These are phyloP conservation scores for Petromus typicus DNA, from an alignment of 2,113 vertebrate genomes.

Conservation along the genomic window DNA sequence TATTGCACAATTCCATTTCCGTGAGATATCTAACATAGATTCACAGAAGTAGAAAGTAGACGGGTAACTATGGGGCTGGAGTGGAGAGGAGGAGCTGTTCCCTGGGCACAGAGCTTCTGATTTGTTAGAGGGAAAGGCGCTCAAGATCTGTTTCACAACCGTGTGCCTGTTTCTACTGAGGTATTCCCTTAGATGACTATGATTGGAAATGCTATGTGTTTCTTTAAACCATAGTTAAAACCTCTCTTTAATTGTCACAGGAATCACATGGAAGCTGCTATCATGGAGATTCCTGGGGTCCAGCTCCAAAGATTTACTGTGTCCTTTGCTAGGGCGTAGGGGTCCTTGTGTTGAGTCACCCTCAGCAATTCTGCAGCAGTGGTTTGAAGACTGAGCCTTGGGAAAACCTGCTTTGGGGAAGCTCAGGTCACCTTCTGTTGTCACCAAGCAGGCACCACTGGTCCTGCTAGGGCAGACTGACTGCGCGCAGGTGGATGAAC, in stretches of 20 bases:
- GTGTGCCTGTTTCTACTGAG: not conserved
- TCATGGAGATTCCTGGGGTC: not conserved
- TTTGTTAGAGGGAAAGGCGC: not conserved
- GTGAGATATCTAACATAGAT: not conserved
- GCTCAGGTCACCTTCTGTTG: not conserved
- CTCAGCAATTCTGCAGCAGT: not conserved
- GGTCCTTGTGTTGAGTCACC: not conserved
- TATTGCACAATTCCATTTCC: not conserved
- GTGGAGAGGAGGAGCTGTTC: not conserved
- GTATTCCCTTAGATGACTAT: not conserved
- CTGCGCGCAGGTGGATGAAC: accelerated
- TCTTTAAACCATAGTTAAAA: not conserved
- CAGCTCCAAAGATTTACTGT: not conserved
- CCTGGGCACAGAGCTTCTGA: not conserved
- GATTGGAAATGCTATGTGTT: not conserved
- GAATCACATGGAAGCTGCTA: not conserved
- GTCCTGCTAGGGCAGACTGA: not conserved
- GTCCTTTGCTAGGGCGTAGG: not conserved
- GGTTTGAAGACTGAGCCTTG: not conserved
- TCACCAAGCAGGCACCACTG: not conserved
- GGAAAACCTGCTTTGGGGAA: not conserved
- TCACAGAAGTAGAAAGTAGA: not conserved
- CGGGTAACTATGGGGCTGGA: accelerated
- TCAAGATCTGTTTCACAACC: not conserved
- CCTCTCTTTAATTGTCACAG: not conserved